A percentile compares a stretch with the other conserved stretches of the same genome.
phyloP scores from a whole-genome alignment of 2,888 invertebrate species.

The Dexiosoma caninum region DNA sequence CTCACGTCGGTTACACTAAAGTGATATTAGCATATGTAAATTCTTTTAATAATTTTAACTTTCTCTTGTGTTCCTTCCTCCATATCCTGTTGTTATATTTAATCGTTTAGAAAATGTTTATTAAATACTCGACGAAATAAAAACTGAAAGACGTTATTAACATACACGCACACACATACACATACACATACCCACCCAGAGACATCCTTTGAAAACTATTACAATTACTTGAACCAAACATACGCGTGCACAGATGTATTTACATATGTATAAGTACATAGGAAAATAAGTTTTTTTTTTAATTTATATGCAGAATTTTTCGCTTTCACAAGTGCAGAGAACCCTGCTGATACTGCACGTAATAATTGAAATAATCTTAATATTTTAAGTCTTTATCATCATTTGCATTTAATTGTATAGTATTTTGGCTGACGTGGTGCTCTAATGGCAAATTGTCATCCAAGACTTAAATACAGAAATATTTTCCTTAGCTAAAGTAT shows the following conservation, averaged over 20 bases:
- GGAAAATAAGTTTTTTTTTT: too few species aligned
- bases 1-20: neutral
- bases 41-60: slow-evolving; percentile 51
- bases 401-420: slow-evolving; percentile 35
- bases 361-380: slow-evolving; percentile 40
- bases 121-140: slow-evolving; percentile 38
- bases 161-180: neutral
- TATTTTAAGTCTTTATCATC: slow-evolving; percentile 31
- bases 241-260: neutral
- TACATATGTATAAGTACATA: neutral
- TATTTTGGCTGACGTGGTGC: neutral
- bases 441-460: neutral
- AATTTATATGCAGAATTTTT: neutral
- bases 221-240: neutral
- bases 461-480: neutral
- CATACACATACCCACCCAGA: neutral
- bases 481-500: neutral
- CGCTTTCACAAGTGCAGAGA: neutral
- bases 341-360: neutral
- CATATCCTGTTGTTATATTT: slow-evolving; percentile 14
- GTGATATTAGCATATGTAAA: slow-evolving; percentile 59
- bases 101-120: slow-evolving; percentile 42
- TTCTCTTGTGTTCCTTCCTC: neutral
- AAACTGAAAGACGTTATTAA: neutral
- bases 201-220: neutral